Conservation (phyloP, 2,113 vertebrate species). For the Fulica atra region DNA sequence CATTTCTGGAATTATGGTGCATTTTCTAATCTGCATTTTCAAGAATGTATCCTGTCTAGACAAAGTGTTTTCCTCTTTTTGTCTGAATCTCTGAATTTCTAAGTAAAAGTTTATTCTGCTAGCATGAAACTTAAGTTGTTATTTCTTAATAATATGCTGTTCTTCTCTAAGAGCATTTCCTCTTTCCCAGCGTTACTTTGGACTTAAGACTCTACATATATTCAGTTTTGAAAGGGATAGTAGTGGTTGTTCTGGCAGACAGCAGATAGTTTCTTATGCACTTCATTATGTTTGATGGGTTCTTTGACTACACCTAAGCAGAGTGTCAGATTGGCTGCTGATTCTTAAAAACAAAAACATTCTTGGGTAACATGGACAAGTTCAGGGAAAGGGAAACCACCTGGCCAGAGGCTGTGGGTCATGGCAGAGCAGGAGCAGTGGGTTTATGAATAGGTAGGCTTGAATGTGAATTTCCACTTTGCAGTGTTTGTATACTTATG, state of each 20-base stretch:
- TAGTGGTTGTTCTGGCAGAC: background rate
- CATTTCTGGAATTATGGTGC: background rate
- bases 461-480: background rate
- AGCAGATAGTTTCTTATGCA: background rate
- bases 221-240: background rate
- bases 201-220: background rate
- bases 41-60: background rate
- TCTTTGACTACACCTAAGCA: background rate
- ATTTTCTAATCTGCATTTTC: background rate
- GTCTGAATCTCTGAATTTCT: constrained; percentile 12
- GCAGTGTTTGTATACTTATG: rapidly evolving
- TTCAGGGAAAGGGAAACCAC: background rate
- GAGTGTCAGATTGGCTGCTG: background rate
- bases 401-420: background rate
- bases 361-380: background rate
- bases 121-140: background rate
- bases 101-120: constrained; percentile 45
- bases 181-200: background rate
- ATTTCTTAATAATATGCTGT: background rate
- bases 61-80: background rate
- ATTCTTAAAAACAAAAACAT: background rate
- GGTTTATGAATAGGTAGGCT: background rate
- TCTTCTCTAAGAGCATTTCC: background rate
- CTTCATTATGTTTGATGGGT: background rate
- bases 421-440: background rate